Evolutionary conservation across 2,797 vertebrate genomes (phyloP).

Genomic region (Hylomyscus alleni): DNA sequence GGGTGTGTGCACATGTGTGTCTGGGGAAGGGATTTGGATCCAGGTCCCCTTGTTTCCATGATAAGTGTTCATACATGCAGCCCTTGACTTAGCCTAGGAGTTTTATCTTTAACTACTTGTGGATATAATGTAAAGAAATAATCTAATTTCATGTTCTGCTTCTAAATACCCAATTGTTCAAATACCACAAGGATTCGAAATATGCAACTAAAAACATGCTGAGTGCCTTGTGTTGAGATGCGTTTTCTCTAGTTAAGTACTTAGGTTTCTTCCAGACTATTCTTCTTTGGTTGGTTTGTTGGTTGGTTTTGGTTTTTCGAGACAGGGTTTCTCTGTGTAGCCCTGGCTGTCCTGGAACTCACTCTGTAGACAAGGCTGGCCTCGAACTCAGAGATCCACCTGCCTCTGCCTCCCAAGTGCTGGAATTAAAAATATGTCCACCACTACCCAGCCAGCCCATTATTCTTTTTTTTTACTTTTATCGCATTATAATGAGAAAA

Average conservation of each 20-base stretch:
- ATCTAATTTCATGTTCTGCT: slow-evolving; percentile 32
- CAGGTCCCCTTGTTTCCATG: not conserved
- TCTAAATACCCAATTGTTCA: slow-evolving; percentile 46
- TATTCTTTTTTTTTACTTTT: no score
- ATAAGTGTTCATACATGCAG: not conserved
- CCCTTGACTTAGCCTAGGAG: not conserved
- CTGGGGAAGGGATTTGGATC: not conserved
- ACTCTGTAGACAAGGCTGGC: no score
- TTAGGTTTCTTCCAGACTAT: not conserved
- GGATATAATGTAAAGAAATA: not conserved
- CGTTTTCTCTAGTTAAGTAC: not conserved
- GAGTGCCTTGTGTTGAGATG: not conserved
- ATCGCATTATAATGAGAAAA: no score
- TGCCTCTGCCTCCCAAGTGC: no score
- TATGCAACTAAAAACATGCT: not conserved
- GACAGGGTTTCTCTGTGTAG: no score
- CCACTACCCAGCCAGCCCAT: no score
- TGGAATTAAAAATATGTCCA: no score
- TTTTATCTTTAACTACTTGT: slow-evolving; percentile 44
- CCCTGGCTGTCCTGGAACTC: no score
- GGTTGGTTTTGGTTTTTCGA: no score
- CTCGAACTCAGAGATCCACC: no score
- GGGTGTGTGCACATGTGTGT: not conserved
- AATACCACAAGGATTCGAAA: slow-evolving; percentile 46
- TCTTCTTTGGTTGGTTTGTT: not conserved